Base-by-base conservation (phyloP, 2,113 vertebrate genomes). In the Oxyura jamaicensis region DNA sequence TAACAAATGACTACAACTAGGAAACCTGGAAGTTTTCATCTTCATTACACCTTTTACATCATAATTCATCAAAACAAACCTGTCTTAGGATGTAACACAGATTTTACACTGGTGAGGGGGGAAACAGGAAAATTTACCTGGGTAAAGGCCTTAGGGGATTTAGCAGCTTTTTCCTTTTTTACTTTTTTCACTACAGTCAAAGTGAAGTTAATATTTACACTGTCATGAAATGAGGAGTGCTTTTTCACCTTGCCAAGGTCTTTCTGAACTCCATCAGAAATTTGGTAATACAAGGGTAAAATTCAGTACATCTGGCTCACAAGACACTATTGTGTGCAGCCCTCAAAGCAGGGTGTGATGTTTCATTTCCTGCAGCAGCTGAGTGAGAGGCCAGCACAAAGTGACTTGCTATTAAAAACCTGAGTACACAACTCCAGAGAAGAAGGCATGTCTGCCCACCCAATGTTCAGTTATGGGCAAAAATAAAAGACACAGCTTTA, bases 181-280 rank as follows among this genome's bases (percentile, higher is more conserved):
- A 17, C 1, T 74, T 72, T 48, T 33, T 52, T 88, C 53, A 41
- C 46, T n/a, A 33, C 44, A 71, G 39, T 28, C 4, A 44, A 66
- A 89, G 5, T 20, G 19, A 79, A 76, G 22, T 31, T 85, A 62
- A 19, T 69, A 73, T 8, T 28, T 89, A 71, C n/a, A 29, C 12
- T 46, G 6, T 19, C 28, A 58, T 26, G 31, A 36, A 83, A 4
- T 67, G 35, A 44, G 15, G 58, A 48, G 33, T 78, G 25, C 22
- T 73, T 83, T 67, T 89, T 59, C 76, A 87, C 21, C 22, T 81
- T 68, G 11, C 68, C 58, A 94, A 41, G 14, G n/a, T 83, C 46
- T 50, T 89, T 92, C 41, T 83, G 66, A 95, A 83, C 89, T 60
- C 29, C n/a, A 53, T 42, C 23, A 84, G 71, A 73, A 58, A 41